Evolutionary conservation across 2,797 vertebrate genomes (phyloP).

Genomic region (Gobio occitaniae): DNA sequence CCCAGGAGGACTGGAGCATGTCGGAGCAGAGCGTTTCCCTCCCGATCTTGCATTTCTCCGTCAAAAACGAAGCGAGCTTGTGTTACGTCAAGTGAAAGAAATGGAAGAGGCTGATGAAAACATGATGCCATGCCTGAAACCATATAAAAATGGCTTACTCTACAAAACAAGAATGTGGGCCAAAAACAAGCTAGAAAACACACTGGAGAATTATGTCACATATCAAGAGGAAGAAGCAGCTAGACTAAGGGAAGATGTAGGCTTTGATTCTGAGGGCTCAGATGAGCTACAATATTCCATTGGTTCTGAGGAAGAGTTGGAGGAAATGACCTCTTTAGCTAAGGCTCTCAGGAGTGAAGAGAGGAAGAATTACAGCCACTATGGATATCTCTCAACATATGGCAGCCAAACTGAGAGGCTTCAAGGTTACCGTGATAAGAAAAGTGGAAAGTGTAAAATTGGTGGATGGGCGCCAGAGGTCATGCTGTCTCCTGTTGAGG

Average conservation of each 20-base stretch:
- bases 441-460: slow-evolving; percentile 70
- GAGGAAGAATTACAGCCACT: slow-evolving; percentile 61
- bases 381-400: slow-evolving; percentile 63
- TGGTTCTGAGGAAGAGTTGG: slow-evolving; percentile 78
- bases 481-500: slow-evolving; percentile 83
- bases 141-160: slow-evolving; percentile 87
- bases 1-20: slow-evolving; percentile 60
- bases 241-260: slow-evolving; percentile 65
- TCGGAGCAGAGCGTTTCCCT: slow-evolving; percentile 59
- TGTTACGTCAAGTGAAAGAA: slow-evolving; percentile 74
- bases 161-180: slow-evolving; percentile 86
- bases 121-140: slow-evolving; percentile 78
- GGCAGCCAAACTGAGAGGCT: slow-evolving; percentile 64
- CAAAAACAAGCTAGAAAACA: slow-evolving; percentile 75
- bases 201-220: slow-evolving; percentile 76
- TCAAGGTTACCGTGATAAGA: slow-evolving; percentile 71
- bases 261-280: slow-evolving; percentile 82
- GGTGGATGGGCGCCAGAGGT: slow-evolving; percentile 75
- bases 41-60: slow-evolving; percentile 68
- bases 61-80: slow-evolving; percentile 75
- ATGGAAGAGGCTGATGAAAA: slow-evolving; percentile 78
- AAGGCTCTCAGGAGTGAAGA: slow-evolving; percentile 65
- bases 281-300: slow-evolving; percentile 77
- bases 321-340: slow-evolving; percentile 71
- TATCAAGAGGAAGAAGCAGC: slow-evolving; percentile 75